Evolutionary conservation across 2,888 invertebrate genomes (phyloP), one percentile per base, ranked within the genome.

Genomic region (Cephus pulcher): DNA sequence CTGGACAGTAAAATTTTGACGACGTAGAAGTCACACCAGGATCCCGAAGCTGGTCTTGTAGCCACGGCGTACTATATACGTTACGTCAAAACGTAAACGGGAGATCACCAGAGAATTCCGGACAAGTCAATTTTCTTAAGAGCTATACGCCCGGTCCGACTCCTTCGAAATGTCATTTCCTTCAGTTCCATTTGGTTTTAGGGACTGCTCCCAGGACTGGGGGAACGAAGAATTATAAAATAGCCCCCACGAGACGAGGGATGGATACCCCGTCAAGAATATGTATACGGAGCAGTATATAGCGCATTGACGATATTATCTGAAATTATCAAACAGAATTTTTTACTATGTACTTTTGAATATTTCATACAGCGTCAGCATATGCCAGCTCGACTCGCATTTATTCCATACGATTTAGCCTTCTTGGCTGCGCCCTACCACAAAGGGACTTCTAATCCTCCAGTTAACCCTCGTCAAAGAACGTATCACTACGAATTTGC

Each of bases 111-210:
- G 33, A 71, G 33, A 12, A 71, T 71, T 71, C 6, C 15, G 12
- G 33, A 12, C 32, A 15, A 71, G 71, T 32, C 71, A 71, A 71
- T 71, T 71, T 71, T 71, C 71, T 71, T 71, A 71, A 71, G 33
- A 71, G 71, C 71, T 34, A 32, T 32, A 71, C 56, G 56, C 56
- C 56, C 23, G 23, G 2, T 56, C 56, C 9, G 23, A 56, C 23
- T 56, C 56, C 23, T 56, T 56, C 56, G 56, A 12, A 30, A 71
- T 32, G 11, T 71, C 32, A 12, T 71, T 71, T 34, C 12, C 71
- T 34, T 34, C 71, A 32, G 33, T 71, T 32, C 71, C 56, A 56
- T 23, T 56, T 56, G 56, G 56, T 56, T 23, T 56, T 56, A 56
- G 56, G 56, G 23, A 56, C 56, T 56, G 23, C 4, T 56, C 56